Base-by-base conservation (phyloP, 2,888 invertebrate species). In the Amiota minor region DNA sequence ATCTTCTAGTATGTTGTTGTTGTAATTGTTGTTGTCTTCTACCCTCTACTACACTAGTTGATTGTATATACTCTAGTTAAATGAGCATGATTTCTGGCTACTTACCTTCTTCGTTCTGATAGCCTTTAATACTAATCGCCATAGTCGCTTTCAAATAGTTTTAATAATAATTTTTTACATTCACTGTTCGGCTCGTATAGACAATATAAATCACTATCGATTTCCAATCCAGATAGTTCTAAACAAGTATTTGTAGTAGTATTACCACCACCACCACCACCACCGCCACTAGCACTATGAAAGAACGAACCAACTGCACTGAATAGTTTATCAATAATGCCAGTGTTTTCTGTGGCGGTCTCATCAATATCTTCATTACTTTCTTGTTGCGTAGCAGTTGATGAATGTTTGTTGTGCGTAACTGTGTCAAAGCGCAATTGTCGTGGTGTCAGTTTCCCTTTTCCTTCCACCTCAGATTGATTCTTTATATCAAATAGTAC, bases 91-190 rank as follows among this genome's bases (percentile, higher is more conserved):
- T 23, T 11, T 23, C n/a, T 23, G 23, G 50, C 14, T 68, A 82
- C 88, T 89, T 76, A 89, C 90, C 88, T 79, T 83, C 86, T 78
- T 84, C 84, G 75, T 88, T 87, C 72, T 84, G 84, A 74, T 86
- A 86, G 73, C 88, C 87, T 78, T 87, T 87, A 69, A 89, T 83
- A 75, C 87, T 86, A 73, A 89, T 87, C 75, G 89, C 88, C 84
- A 89, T 85, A 72, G 88, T 86, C 55, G 87, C 87, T 77, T 77
- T 89, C 89, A 75, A 90, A 90, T 56, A 90, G 81, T 79, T 89
- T 88, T 20, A 89, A 75, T 61, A 89, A 74, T 62, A 87, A 81
- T 73, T 86, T 88, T 78, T 88, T 89, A 77, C 88, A 87, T 71
- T 89, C 88, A 18, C 85, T 83, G 74, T 85, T 82, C 14, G 86